Base-by-base conservation (phyloP, 2,888 invertebrate genomes). In the Folsomia candida region DNA sequence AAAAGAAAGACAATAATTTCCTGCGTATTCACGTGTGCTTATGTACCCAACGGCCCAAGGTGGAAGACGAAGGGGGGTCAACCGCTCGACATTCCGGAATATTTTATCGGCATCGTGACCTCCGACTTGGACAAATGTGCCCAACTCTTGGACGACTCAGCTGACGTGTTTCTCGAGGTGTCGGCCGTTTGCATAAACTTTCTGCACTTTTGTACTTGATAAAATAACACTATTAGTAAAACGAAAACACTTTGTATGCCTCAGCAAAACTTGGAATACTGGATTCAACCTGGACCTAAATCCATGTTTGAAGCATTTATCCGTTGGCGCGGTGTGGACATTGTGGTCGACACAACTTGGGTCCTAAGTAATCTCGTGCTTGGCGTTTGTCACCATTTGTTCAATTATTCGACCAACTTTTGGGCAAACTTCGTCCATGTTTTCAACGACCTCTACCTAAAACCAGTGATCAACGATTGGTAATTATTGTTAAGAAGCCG, bases 401-500 rank as follows among this genome's bases (percentile, higher is more conserved):
- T 51, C 22, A 25, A 51, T 25, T 64, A 22, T 29, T 20, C 51
- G 24, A 64, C 11, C 64, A 64, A 64, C 51, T 64, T 64, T 26
- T 64, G 64, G 64, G 64, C 51, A 3, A 64, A 64, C 26, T 64
- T 64, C 24, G 51, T 64, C 25, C 64, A 64, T 27, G 28, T 27
- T 20, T 64, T 64, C 51, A 64, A 51, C 14, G 24, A 18, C 11
- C n/a, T 64, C 51, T 64, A 47, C 26, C 64, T 64, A 24, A 18
- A 2, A 4, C 64, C 64, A 3, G 20, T 64, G 51, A n/a, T 24
- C 9, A 6, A 20, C 2, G 47, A 51, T 26, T 64, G 64, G 64
- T 51, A n/a, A 64, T 59, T 25, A 24, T 24, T 59, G 22, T n/a
- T n/a, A n/a, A n/a, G n/a, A n/a, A n/a, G n/a, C n/a, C n/a, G n/a